Evolutionary conservation across 2,113 vertebrate species (phyloP).

Genomic region (Phalacrocorax carbo): DNA sequence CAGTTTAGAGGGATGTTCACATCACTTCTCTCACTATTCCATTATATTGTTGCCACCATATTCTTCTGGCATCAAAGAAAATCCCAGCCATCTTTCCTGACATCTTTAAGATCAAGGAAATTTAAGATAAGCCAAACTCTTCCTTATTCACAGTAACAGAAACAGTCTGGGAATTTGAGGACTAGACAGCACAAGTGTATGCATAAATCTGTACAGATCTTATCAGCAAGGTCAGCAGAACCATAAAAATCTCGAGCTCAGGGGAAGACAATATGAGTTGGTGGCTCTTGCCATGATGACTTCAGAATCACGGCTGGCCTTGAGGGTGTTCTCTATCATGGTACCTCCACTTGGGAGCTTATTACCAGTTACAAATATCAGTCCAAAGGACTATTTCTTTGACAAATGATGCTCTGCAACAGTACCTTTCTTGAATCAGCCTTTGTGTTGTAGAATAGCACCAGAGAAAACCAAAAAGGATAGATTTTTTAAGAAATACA

Average conservation of each 20-base stretch:
- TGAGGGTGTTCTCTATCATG: neutral
- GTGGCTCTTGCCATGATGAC: neutral
- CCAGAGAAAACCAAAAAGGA: neutral
- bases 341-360: neutral
- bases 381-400: neutral
- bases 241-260: neutral
- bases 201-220: slow-evolving; percentile 2
- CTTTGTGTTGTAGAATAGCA: neutral
- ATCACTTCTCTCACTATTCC: neutral
- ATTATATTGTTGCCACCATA: neutral
- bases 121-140: neutral
- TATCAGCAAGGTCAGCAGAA: slow-evolving; percentile 29
- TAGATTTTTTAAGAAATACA: neutral
- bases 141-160: neutral
- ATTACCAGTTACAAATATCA: neutral
- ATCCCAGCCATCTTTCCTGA: neutral
- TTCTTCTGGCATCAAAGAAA: neutral
- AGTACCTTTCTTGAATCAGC: neutral
- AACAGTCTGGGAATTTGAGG: slow-evolving; percentile 46
- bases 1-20: neutral
- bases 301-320: neutral
- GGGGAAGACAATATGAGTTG: neutral
- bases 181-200: neutral
- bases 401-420: neutral
- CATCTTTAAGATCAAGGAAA: slow-evolving; percentile 35